Evolutionary conservation across 1,140 invertebrate species (phyloP).

Genomic region (Sycophaga agraensis): DNA sequence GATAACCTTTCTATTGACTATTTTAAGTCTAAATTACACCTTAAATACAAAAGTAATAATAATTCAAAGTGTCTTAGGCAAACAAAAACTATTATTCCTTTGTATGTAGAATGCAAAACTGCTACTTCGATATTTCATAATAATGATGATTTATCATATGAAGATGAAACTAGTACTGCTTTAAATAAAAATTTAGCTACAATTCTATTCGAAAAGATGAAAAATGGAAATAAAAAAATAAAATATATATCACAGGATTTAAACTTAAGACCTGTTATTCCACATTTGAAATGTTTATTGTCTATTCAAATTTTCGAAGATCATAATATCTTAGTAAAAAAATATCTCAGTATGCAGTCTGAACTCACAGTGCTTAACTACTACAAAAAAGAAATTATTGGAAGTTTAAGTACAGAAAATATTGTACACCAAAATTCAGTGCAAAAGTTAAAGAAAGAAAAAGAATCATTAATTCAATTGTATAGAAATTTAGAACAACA

Average conservation of each 20-base stretch:
- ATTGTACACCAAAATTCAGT: conserved; percentile 64
- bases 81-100: conserved; percentile 44
- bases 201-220: too few relatives aligned
- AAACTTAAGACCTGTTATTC: conserved; percentile 76
- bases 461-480: conserved; percentile 67
- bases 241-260: conserved; percentile 76
- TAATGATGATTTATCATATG: conserved; percentile 48
- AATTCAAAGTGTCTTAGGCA: neutral
- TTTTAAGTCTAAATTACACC: neutral
- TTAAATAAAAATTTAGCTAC: conserved; percentile 62
- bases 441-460: conserved; percentile 70
- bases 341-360: conserved; percentile 75
- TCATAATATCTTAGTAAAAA: conserved; percentile 76
- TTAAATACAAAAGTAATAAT: neutral
- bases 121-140: conserved; percentile 65
- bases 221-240: conserved; percentile 42
- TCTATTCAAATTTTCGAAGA: conserved; percentile 83
- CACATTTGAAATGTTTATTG: conserved; percentile 73
- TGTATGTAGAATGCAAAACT: conserved; percentile 68
- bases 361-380: conserved; percentile 72
- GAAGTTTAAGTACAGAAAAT: conserved; percentile 65
- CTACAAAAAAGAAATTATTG: conserved; percentile 67
- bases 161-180: conserved; percentile 56
- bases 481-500: conserved; percentile 67
- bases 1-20: neutral